Base-by-base conservation (phyloP, 2,888 invertebrate species). In the Adelognathus sp. region DNA sequence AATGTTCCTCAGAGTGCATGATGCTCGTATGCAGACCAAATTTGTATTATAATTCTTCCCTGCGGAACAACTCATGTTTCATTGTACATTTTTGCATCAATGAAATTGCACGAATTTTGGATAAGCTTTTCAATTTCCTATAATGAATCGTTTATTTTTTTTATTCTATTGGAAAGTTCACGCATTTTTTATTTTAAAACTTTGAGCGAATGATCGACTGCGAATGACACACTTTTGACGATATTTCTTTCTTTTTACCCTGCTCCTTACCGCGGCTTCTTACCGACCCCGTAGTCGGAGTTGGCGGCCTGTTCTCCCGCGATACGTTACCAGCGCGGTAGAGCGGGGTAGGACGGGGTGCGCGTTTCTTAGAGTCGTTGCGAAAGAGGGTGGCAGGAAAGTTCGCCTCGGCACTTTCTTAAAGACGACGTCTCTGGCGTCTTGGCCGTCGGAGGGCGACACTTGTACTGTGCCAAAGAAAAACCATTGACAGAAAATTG, bases 381-480 rank as follows among this genome's bases (percentile, higher is more conserved):
- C 64, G 79, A 86, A 88, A 87, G 87, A 86, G 86, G 85, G 86
- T 86, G 56, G 87, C 83, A 83, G 86, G 86, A 90, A 89, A 90
- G 82, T 83, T 60, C 67, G 56, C 72, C 83, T 84, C 85, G 81
- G 80, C 77, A 86, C 83, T 87, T 90, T 91, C 91, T 91, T 91
- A 91, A 91, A 90, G 88, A 87, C 79, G 75, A 79, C 56, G 36
- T 88, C 88, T 88, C 89, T 88, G 70, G 82, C 63, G 75, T 81
- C 83, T 88, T 86, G 56, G 78, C 87, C 90, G 90, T 83, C 84
- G 80, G 91, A 91, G 90, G 91, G 91, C 90, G 88, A 85, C 90
- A 91, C 90, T 70, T 64, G 90, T 89, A 82, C 76, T 71, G 33
- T 56, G 58, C 16, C 21, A 21, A 69, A 81, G 80, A 82, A 80